Evolutionary conservation across 2,113 vertebrate species (phyloP), one percentile per base, ranked within the genome.

Genomic region (Propithecus coquereli): DNA sequence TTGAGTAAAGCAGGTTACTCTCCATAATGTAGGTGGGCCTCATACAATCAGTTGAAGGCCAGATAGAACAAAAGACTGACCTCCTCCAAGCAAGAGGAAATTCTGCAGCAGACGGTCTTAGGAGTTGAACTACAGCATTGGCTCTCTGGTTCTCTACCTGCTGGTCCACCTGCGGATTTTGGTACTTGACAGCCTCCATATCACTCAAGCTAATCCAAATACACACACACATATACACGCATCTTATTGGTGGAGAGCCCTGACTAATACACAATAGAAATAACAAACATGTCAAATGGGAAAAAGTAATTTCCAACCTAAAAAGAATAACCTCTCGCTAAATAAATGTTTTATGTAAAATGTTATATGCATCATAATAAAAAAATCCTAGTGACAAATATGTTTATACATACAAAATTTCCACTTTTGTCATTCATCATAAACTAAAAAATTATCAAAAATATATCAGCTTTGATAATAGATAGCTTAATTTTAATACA

Each of bases 191-290:
- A 83, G 61, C 9, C 25, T 43, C 70, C 37, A 50, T 34, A 70
- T 37, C 74, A n/a, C 45, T 27, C 71, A 32, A 94, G 16, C 52
- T 54, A 83, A 30, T 71, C 68, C 82, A 63, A 63, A 30, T 22
- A 65, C 22, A 61, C 8, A 89, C 10, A 59, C 18, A n/a, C 45
- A 52, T 14, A 90, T 10, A 66, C 52, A 88, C 8, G 23, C 8
- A 79, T 43, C 40, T 65, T 88, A 82, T 10, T 59, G 30, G 32
- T 95, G 37, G 18, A 85, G 82, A 85, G 40, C 32, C 12, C 30
- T 73, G 25, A 54, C 18, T 93, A 54, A 77, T 63, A 77, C 0
- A 87, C 37, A 97, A 61, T 73, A 87, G 27, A 96, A 89, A 82
- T 47, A 74, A 92, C 74, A 86, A 76, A 82, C 8, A 25, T 12